These are phyloP conservation scores for Herpetotheres cachinnans DNA, from an alignment of 2,113 vertebrate genomes.

Conservation along the genomic window DNA sequence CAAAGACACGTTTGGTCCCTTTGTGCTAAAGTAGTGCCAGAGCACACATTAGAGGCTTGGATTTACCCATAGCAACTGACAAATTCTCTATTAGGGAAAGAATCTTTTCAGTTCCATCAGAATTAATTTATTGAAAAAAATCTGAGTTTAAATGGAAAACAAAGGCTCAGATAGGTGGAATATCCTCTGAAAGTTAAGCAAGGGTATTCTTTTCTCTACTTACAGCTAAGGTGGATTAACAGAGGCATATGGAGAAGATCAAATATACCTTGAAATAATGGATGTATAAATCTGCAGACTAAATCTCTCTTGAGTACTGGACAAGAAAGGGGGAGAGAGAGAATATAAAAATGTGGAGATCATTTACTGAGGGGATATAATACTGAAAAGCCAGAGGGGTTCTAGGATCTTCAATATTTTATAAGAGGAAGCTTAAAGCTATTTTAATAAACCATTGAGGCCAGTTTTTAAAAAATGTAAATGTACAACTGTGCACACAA, in stretches of 20 bases:
- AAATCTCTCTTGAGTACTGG: constrained; percentile 56
- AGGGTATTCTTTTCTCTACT: constrained; percentile 22
- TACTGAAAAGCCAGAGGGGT: constrained; percentile 28
- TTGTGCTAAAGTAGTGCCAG: not conserved
- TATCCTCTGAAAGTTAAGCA: constrained; percentile 41
- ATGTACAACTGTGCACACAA: constrained; percentile 60
- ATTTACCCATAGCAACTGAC: constrained; percentile 26
- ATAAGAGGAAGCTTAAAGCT: constrained; percentile 44
- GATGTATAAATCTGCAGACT: constrained; percentile 58
- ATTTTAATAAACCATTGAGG: constrained; percentile 56
- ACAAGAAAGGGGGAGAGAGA: not conserved
- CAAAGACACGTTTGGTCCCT: constrained; percentile 24
- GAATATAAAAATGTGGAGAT: constrained; percentile 43
- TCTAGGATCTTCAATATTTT: constrained; percentile 52
- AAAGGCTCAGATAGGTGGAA: constrained; percentile 11
- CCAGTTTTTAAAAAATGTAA: constrained; percentile 57
- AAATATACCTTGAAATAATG: constrained; percentile 65
- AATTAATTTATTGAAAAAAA: constrained; percentile 30
- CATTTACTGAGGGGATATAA: constrained; percentile 25
- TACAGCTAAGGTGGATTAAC: constrained; percentile 58
- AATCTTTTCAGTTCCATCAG: not conserved
- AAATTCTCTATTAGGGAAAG: constrained; percentile 20
- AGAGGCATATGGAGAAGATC: constrained; percentile 62
- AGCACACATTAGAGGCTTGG: constrained; percentile 6
- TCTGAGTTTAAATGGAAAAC: constrained; percentile 14